Evolutionary conservation across 2,113 vertebrate species (phyloP).

Genomic region (Gambusia holbrooki): DNA sequence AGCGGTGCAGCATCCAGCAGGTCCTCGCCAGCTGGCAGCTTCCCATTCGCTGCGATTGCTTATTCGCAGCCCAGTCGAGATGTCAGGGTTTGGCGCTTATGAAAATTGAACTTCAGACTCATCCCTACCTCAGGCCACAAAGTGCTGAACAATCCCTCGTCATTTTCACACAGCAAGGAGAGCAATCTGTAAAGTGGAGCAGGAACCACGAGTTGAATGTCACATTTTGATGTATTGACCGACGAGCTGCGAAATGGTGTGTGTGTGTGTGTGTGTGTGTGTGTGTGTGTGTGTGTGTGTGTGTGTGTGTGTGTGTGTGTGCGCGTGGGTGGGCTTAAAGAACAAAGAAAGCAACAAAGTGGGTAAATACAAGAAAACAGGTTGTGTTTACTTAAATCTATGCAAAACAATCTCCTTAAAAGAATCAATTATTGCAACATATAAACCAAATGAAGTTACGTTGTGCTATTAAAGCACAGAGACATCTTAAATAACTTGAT

Average conservation of each 20-base stretch:
- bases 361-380: background rate
- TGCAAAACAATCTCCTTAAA: no score
- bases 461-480: no score
- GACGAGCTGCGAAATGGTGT: no score
- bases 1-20: slow-evolving; percentile 36
- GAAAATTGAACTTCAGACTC: slow-evolving; percentile 71
- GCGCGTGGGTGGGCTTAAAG: background rate
- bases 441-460: no score
- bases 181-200: slow-evolving; percentile 59
- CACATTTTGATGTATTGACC: slow-evolving; percentile 35
- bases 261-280: background rate
- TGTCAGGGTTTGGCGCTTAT: slow-evolving; percentile 53
- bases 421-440: no score
- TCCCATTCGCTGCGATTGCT: slow-evolving; percentile 52
- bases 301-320: background rate
- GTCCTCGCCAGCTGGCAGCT: slow-evolving; percentile 38
- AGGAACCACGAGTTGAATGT: slow-evolving; percentile 40
- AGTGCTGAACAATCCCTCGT: slow-evolving; percentile 53
- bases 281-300: background rate
- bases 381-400: no score
- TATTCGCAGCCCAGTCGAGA: slow-evolving; percentile 56
- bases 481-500: no score
- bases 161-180: slow-evolving; percentile 56
- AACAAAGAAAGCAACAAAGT: slow-evolving; percentile 11
- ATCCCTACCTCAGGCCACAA: slow-evolving; percentile 61